Evolutionary conservation across 2,113 vertebrate species (phyloP).

Genomic region (Rutilus rutilus): DNA sequence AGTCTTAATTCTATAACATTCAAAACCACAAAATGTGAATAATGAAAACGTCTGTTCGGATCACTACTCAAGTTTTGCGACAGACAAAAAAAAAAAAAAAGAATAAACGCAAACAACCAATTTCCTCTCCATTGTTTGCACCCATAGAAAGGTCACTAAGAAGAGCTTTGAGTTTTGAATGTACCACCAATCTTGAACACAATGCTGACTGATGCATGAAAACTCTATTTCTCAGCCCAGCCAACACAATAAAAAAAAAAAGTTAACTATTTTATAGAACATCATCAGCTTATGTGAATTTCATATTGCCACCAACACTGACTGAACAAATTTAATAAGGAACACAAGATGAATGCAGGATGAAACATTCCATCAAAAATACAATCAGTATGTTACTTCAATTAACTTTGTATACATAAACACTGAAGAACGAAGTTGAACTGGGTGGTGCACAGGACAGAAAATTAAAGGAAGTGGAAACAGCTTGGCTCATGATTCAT

Average conservation of each 20-base stretch:
- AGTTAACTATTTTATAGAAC: neutral
- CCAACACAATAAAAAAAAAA: neutral
- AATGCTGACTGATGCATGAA: neutral
- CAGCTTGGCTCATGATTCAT: slow-evolving; percentile 51
- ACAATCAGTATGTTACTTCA: neutral
- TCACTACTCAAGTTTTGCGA: neutral
- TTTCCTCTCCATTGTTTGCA: neutral
- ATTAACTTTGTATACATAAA: neutral
- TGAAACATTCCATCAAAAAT: neutral
- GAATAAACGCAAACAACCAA: neutral
- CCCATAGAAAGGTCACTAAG: neutral
- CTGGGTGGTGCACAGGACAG: neutral
- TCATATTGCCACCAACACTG: neutral
- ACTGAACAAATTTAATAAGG: neutral
- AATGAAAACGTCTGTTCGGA: neutral
- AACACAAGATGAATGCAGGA: neutral
- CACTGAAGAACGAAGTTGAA: neutral
- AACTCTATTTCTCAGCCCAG: neutral
- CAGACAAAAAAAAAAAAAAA: neutral
- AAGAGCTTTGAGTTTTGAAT: neutral
- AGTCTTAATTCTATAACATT: neutral
- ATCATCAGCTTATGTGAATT: neutral
- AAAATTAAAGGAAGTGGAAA: slow-evolving; percentile 47
- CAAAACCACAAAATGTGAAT: neutral
- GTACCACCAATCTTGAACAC: neutral